Conservation (phyloP, 2,888 invertebrate species). For the Epistrophe grossulariae region DNA sequence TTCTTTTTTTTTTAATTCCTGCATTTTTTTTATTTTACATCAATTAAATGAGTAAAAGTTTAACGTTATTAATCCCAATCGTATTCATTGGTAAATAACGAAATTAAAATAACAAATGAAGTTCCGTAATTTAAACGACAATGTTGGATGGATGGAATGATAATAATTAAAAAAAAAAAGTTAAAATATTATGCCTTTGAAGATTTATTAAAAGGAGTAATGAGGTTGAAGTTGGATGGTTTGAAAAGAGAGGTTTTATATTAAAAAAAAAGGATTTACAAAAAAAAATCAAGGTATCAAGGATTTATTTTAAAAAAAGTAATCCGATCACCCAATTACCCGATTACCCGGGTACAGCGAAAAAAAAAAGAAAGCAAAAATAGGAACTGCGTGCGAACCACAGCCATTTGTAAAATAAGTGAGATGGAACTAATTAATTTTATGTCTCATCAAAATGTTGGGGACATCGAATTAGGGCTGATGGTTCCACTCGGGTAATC, state of each 20-base stretch:
- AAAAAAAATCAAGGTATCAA: no score
- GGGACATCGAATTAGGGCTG: no score
- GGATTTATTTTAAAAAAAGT: no score
- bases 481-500: no score
- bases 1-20: conserved; percentile 1
- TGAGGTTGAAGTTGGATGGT: neutral
- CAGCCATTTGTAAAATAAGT: no score
- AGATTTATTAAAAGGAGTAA: neutral
- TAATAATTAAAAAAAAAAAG: neutral
- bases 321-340: no score
- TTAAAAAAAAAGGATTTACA: no score
- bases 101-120: conserved; percentile 40
- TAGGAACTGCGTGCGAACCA: no score
- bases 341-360: no score
- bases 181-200: neutral
- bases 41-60: conserved; percentile 39
- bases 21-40: conserved; percentile 18
- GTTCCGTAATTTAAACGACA: conserved; percentile 27
- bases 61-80: conserved; percentile 42
- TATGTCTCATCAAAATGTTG: no score
- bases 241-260: neutral
- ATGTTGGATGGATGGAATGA: neutral
- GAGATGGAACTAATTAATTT: no score
- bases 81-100: conserved; percentile 36
- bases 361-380: no score